Conservation (phyloP, 2,113 vertebrate species). For the Nothobranchius furzeri region DNA sequence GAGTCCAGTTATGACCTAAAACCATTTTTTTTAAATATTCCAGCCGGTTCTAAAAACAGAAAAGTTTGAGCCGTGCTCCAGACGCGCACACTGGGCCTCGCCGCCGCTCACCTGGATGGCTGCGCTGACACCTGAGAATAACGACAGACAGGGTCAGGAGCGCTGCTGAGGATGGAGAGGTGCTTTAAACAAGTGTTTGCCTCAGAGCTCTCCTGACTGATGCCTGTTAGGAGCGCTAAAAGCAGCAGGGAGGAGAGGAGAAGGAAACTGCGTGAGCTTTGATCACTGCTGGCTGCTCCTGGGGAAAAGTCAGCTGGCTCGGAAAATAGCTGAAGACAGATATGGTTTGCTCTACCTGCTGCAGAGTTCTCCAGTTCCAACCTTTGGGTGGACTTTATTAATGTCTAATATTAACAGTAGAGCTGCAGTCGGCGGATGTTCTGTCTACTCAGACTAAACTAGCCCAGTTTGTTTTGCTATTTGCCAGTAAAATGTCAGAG, state of each 20-base stretch:
- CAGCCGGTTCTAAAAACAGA: too few species aligned
- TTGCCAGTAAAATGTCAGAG: constrained; percentile 75
- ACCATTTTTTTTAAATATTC: not conserved
- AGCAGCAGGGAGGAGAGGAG: not conserved
- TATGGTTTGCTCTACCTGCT: constrained; percentile 17
- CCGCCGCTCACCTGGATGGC: not conserved
- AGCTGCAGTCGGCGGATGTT: constrained; percentile 29
- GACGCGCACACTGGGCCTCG: constrained; percentile 1
- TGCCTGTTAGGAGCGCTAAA: constrained; percentile 32
- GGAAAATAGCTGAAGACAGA: constrained; percentile 49
- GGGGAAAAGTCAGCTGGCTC: constrained; percentile 71
- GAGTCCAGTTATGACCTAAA: constrained; percentile 32
- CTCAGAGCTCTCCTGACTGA: constrained; percentile 46
- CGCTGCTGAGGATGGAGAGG: constrained; percentile 13
- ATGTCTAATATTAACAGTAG: constrained; percentile 34
- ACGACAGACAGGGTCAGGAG: constrained; percentile 34
- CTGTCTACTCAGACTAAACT: constrained; percentile 6
- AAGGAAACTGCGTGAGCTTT: constrained; percentile 40
- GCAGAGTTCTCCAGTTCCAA: constrained; percentile 15
- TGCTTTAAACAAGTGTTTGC: constrained; percentile 37
- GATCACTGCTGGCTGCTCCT: constrained; percentile 57
- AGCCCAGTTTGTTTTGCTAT: constrained; percentile 51
- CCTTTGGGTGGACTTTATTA: constrained; percentile 36
- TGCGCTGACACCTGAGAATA: constrained; percentile 28
- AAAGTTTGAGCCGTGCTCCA: constrained; percentile 10